phyloP scores from a whole-genome alignment of 2,888 invertebrate species.

The Fragum fragum region DNA sequence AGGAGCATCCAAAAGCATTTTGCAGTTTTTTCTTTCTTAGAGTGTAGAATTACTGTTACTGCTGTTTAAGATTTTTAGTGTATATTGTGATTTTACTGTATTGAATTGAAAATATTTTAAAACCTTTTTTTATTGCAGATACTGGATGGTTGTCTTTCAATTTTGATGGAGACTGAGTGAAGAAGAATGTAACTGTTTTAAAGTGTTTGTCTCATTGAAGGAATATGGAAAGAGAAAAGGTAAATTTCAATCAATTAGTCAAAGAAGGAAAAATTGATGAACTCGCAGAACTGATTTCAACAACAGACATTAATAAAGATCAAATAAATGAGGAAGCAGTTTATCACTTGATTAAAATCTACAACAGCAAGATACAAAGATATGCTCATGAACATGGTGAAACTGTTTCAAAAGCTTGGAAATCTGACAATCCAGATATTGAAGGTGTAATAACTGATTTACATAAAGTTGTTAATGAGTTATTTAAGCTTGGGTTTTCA shows the following conservation, averaged over 20 bases:
- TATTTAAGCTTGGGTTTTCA: constrained; percentile 58
- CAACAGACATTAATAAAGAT: background rate
- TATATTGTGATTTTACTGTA: too few relatives aligned
- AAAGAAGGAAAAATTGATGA: constrained; percentile 1
- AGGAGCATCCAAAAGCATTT: too few relatives aligned
- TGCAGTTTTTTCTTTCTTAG: too few relatives aligned
- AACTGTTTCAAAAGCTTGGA: constrained; percentile 55
- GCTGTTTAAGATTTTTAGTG: too few relatives aligned
- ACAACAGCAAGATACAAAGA: constrained; percentile 43
- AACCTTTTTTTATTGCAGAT: too few relatives aligned
- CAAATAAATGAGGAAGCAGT: constrained; percentile 42
- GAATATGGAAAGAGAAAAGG: background rate
- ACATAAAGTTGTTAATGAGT: constrained; percentile 42
- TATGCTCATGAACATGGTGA: constrained; percentile 33
- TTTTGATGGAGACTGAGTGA: too few relatives aligned
- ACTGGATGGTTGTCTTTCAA: too few relatives aligned
- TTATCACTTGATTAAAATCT: constrained; percentile 46
- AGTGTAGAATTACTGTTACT: too few relatives aligned
- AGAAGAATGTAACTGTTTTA: too few relatives aligned
- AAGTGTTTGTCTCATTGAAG: background rate
- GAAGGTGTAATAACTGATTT: constrained; percentile 39
- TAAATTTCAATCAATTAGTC: background rate
- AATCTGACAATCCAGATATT: constrained; percentile 32
- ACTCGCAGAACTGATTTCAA: background rate
- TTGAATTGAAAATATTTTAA: too few relatives aligned